A percentile compares a stretch with the other conserved stretches of the same genome.
phyloP scores from a whole-genome alignment of 2,113 vertebrate species.

The Cavia aperea region DNA sequence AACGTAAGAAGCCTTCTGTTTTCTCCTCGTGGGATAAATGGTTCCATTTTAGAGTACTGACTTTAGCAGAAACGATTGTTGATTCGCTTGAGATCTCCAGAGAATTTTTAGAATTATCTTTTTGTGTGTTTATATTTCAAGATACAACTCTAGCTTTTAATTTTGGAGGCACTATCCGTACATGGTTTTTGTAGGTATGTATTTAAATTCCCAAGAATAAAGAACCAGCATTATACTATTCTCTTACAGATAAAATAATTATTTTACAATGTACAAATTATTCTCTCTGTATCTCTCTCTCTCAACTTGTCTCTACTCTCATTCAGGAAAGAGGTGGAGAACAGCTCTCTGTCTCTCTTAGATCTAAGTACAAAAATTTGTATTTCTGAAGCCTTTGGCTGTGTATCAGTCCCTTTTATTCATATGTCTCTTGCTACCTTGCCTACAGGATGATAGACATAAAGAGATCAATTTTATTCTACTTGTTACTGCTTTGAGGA shows the following conservation, averaged over 20 bases:
- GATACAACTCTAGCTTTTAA: background rate
- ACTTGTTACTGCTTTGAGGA: background rate
- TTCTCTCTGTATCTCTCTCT: background rate
- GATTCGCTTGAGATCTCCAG: background rate
- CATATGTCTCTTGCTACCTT: background rate
- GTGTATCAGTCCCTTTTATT: background rate
- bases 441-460: no score
- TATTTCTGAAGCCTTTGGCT: background rate
- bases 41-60: background rate
- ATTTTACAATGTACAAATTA: no score
- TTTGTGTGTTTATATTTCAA: background rate
- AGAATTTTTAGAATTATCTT: background rate
- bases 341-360: fast-evolving
- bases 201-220: background rate
- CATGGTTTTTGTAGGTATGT: background rate
- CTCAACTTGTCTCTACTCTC: background rate
- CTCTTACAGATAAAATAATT: no score
- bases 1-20: background rate
- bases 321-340: background rate
- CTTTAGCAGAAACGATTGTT: background rate
- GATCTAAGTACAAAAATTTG: background rate
- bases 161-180: background rate
- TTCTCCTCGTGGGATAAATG: background rate
- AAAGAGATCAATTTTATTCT: background rate
- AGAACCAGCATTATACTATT: no score